Evolutionary conservation across 2,797 vertebrate species (phyloP).

Genomic region (Acanthis flammea): DNA sequence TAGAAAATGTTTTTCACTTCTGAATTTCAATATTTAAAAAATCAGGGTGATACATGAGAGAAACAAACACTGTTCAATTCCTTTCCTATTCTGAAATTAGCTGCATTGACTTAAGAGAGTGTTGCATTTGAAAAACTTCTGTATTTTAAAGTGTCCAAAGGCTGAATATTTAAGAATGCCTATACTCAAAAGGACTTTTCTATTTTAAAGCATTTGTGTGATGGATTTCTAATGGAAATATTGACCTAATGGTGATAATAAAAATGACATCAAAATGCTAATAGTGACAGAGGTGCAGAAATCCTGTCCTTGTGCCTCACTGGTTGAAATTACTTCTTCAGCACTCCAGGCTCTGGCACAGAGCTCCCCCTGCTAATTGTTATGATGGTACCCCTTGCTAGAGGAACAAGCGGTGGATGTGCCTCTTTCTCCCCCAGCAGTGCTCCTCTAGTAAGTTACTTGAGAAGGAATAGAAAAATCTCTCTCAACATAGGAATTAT

Average conservation of each 20-base stretch:
- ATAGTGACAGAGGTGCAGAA: neutral
- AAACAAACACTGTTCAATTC: neutral
- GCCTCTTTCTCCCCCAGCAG: neutral
- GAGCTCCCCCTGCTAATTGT: neutral
- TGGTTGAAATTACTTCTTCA: neutral
- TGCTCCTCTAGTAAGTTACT: neutral
- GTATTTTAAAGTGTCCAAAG: neutral
- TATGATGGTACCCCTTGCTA: neutral
- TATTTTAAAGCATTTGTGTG: neutral
- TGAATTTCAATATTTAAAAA: neutral
- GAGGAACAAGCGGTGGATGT: neutral
- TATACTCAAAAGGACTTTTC: conserved; percentile 9
- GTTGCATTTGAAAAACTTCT: neutral
- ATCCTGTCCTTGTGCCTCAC: neutral
- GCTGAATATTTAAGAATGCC: conserved; percentile 19
- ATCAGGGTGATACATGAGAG: neutral
- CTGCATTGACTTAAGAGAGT: neutral
- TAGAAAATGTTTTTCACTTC: neutral
- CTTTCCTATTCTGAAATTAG: neutral
- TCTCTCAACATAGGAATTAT: neutral
- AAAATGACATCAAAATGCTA: neutral
- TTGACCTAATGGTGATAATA: neutral
- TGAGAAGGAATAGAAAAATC: neutral
- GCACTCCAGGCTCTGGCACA: neutral
- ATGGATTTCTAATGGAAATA: conserved; percentile 18